Base-by-base conservation (phyloP, 2,888 invertebrate species). In the Rhagophthalmus giganteus region DNA sequence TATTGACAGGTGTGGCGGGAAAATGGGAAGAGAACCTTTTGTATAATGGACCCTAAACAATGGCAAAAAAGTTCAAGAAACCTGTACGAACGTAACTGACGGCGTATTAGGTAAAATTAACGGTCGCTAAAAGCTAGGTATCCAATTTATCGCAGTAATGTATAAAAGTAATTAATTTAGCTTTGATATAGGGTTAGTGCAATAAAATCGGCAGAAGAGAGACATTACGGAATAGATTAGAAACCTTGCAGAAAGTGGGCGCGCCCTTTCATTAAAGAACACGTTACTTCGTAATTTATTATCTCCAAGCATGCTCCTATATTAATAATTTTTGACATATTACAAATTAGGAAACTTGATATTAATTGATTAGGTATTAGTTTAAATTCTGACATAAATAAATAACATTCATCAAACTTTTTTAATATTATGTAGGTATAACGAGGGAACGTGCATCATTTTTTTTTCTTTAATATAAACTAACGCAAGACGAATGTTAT, bases 161-260 rank as follows among this genome's bases (percentile, higher is more conserved):
- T 1, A n/a, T n/a, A 3, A 12, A 37, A 25, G 7, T 37, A 11
- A 37, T 25, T 25, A 27, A 35, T 9, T 12, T 27, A 15, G 9
- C 9, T 44, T 44, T 44, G 15, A 44, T 35, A 30, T 20, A 27
- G 16, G 32, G 10, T 32, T 9, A 13, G 31, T 31, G 35, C 20
- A 25, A 41, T 40, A 40, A 41, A 49, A 41, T 41, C 15, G 41
- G 26, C 13, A 15, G 7, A 28, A 37, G 60, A 65, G 63, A 66
- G 67, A 67, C 65, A 64, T 68, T 66, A 66, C 47, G 59, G 53
- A 58, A 63, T 63, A 63, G 63, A 67, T 67, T 65, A 62, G 56
- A 60, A 59, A 50, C 45, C 40, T 52, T 60, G 58, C 53, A 58
- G 63, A 60, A 59, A 48, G 55, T 60, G 62, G 65, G 61, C 61